A percentile compares a stretch with the other conserved stretches of the same genome.
phyloP scores from a whole-genome alignment of 2,113 vertebrate species.

The Daboia siamensis region DNA sequence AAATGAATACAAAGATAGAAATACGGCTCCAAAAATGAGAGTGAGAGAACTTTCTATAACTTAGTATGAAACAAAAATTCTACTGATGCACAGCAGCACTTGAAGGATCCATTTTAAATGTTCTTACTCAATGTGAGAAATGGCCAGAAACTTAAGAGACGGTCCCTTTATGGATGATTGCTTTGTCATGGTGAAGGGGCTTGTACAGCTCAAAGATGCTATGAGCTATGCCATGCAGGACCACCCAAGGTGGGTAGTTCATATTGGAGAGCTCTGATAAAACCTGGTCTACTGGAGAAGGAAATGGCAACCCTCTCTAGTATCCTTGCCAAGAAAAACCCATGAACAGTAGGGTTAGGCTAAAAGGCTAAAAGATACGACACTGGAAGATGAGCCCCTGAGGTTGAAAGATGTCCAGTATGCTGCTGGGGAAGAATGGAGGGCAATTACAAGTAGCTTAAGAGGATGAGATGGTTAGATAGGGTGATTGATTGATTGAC shows the following conservation, averaged over 20 bases:
- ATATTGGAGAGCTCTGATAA: neutral
- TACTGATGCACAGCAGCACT: neutral
- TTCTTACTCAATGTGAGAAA: neutral
- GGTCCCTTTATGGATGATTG: neutral
- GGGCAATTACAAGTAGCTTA: neutral
- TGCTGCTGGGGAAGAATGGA: neutral
- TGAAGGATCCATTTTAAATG: neutral
- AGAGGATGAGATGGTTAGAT: neutral
- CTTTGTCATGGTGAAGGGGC: neutral
- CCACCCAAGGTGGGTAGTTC: neutral
- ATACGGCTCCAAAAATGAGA: neutral
- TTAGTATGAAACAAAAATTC: neutral
- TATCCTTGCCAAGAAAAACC: neutral
- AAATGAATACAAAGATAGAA: neutral
- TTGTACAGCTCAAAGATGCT: neutral
- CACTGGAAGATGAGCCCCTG: neutral
- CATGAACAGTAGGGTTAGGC: neutral
- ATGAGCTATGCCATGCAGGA: neutral
- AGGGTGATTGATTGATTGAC: neutral
- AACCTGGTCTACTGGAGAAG: neutral
- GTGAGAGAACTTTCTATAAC: neutral
- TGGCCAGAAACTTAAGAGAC: neutral
- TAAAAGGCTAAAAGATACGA: neutral
- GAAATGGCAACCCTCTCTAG: neutral
- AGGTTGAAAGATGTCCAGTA: neutral